A percentile compares a stretch with the other conserved stretches of the same genome.
Conservation (phyloP, 2,797 vertebrate species). For the Florisuga fusca region DNA sequence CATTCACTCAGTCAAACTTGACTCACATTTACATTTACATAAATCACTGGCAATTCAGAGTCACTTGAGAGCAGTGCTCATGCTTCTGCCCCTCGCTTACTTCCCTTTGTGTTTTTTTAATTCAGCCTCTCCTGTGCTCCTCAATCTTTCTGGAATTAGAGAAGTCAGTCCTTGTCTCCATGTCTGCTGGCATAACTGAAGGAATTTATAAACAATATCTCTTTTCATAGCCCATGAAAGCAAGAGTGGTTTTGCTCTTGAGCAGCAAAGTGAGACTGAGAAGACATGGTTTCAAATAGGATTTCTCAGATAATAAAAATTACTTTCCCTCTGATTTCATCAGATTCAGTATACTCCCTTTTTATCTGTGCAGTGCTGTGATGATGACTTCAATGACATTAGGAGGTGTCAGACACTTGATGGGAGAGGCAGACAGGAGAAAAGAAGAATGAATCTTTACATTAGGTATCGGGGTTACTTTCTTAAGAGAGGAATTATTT, state of each 20-base stretch:
- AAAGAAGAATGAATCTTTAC: slow-evolving; percentile 1
- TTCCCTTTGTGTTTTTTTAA: slow-evolving; percentile 27
- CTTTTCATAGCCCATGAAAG: slow-evolving; percentile 52
- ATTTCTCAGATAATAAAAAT: slow-evolving; percentile 58
- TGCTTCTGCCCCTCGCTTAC: background rate
- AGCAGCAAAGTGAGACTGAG: slow-evolving; percentile 3
- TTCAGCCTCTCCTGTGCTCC: slow-evolving; percentile 56
- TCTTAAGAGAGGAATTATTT: background rate
- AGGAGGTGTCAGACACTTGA: slow-evolving; percentile 13
- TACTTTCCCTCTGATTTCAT: slow-evolving; percentile 56
- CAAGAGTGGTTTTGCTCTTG: background rate
- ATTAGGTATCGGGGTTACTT: background rate
- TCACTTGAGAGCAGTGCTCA: background rate
- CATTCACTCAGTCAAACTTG: slow-evolving; percentile 58
- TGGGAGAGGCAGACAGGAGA: background rate
- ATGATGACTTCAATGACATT: background rate
- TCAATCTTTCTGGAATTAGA: slow-evolving; percentile 60
- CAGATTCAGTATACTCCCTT: background rate
- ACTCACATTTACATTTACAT: slow-evolving; percentile 24
- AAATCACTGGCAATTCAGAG: slow-evolving; percentile 29
- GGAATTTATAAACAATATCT: slow-evolving; percentile 66
- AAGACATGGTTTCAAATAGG: slow-evolving; percentile 14
- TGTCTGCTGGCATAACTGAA: slow-evolving; percentile 50
- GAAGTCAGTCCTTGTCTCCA: slow-evolving; percentile 67
- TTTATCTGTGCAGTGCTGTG: background rate